Evolutionary conservation across 1,140 invertebrate species (phyloP).

Genomic region (Frieseomelitta varia): DNA sequence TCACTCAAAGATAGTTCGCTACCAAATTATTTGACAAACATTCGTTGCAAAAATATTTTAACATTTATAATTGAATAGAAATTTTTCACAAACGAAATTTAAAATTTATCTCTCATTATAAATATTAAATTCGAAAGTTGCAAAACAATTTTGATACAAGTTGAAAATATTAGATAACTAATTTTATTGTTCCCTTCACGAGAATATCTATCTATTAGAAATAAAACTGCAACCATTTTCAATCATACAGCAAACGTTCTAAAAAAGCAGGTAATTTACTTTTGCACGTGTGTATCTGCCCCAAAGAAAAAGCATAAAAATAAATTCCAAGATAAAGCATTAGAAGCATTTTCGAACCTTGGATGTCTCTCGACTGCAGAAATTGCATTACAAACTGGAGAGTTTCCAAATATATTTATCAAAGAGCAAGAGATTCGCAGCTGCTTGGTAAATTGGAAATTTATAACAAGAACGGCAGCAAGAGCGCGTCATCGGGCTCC

Average conservation of each 20-base stretch:
- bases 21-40: background rate
- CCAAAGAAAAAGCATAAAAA: background rate
- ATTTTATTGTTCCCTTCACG: no score
- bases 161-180: no score
- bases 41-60: no score
- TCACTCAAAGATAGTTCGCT: background rate
- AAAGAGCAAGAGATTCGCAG: background rate
- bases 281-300: no score
- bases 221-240: background rate
- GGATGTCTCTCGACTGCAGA: background rate
- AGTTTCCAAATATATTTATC: background rate
- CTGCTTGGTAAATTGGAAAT: background rate
- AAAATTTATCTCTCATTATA: no score
- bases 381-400: background rate
- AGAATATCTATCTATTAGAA: background rate
- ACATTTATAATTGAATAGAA: no score
- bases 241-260: background rate
- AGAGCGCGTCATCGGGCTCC: background rate
- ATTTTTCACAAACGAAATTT: no score
- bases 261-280: no score
- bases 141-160: no score
- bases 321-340: background rate
- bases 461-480: background rate
- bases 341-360: background rate
- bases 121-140: no score